phyloP scores from a whole-genome alignment of 2,113 vertebrate species.

The Lepisosteus osseus region DNA sequence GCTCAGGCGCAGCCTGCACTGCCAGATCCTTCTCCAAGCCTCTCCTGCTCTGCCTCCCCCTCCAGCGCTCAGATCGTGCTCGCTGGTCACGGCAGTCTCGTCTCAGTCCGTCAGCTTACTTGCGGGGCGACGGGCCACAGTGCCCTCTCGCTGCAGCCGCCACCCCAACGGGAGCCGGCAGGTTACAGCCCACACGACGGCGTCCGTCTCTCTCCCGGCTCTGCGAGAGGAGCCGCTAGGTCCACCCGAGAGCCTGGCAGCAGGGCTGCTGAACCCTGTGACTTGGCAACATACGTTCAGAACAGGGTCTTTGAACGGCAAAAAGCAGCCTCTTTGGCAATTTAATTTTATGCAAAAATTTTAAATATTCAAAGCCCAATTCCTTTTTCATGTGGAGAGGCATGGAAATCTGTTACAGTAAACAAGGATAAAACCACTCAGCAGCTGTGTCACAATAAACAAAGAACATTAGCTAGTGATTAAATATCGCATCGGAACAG shows the following conservation, averaged over 20 bases:
- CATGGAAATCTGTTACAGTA: too few relatives aligned
- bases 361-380: too few relatives aligned
- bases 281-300: neutral
- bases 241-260: neutral
- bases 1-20: neutral
- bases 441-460: too few relatives aligned
- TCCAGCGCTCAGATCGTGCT: constrained; percentile 51
- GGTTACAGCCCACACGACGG: constrained; percentile 26
- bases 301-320: neutral
- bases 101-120: constrained; percentile 55
- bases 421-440: too few relatives aligned
- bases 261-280: neutral
- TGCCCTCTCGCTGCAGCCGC: neutral
- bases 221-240: neutral
- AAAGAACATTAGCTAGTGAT: too few relatives aligned
- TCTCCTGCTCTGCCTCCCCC: constrained; percentile 12
- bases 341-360: neutral
- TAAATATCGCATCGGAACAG: too few relatives aligned
- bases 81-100: constrained; percentile 44
- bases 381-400: too few relatives aligned
- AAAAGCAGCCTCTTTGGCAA: neutral
- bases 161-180: constrained; percentile 29
- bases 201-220: neutral
- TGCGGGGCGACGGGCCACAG: constrained; percentile 53
- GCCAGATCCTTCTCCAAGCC: neutral